Percentiles rank a stretch among this genome's conserved stretches.
These are phyloP conservation scores for Agonopterix subpropinquella DNA, from an alignment of 2,888 invertebrate species.

Conservation along the genomic window DNA sequence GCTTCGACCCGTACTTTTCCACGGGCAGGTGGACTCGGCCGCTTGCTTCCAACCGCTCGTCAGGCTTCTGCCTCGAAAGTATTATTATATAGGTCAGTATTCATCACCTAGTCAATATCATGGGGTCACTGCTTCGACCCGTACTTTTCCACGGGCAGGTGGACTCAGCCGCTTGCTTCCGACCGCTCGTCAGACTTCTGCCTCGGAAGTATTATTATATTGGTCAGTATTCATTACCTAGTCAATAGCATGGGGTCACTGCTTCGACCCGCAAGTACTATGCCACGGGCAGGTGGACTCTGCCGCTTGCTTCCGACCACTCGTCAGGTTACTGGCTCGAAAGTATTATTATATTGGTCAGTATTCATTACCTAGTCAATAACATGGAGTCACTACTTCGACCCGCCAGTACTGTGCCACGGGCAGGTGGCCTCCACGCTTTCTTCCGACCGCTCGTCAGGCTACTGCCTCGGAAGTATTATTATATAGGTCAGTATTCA, in stretches of 20 bases:
- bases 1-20: slow-evolving; percentile 60
- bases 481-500: slow-evolving; percentile 22
- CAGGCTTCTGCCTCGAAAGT: slow-evolving; percentile 50
- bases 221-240: slow-evolving; percentile 7
- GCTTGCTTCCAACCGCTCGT: slow-evolving; percentile 72
- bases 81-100: slow-evolving; percentile 27
- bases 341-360: slow-evolving; percentile 31
- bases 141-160: slow-evolving; percentile 72
- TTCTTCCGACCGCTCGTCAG: slow-evolving; percentile 70
- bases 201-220: slow-evolving; percentile 42
- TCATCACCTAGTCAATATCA: slow-evolving; percentile 28
- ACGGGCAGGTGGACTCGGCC: slow-evolving; percentile 74
- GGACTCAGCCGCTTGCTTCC: slow-evolving; percentile 75
- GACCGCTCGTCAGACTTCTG: slow-evolving; percentile 65
- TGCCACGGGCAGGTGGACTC: slow-evolving; percentile 75
- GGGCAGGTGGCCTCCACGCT: slow-evolving; percentile 73
- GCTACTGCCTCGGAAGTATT: slow-evolving; percentile 46
- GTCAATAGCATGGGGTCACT: slow-evolving; percentile 68
- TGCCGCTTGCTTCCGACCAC: slow-evolving; percentile 68
- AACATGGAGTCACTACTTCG: slow-evolving; percentile 68
- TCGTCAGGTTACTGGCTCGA: slow-evolving; percentile 63
- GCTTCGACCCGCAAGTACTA: slow-evolving; percentile 60
- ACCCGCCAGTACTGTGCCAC: slow-evolving; percentile 69
- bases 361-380: slow-evolving; percentile 16
- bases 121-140: slow-evolving; percentile 68